These are phyloP conservation scores for Spheniscus mendiculus DNA, from an alignment of 2,113 vertebrate species.

Conservation along the genomic window DNA sequence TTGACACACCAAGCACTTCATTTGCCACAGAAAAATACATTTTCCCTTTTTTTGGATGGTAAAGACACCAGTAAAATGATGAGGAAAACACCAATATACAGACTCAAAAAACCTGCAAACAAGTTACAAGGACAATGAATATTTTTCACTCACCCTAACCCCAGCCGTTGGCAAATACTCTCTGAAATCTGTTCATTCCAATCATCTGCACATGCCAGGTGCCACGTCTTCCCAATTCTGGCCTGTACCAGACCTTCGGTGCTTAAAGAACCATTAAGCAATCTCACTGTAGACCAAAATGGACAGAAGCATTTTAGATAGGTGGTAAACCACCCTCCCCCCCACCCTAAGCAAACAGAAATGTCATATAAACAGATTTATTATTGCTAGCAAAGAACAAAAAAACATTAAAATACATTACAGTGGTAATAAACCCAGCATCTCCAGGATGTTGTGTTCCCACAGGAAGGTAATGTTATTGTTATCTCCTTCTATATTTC, in stretches of 20 bases:
- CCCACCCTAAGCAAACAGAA: not conserved
- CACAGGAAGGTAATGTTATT: not conserved
- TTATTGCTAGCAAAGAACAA: not conserved
- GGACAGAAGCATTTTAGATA: not conserved
- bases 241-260: slow-evolving; percentile 72
- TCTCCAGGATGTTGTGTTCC: not conserved
- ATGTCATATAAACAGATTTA: not conserved
- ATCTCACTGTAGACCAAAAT: slow-evolving; percentile 63
- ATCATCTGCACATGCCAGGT: slow-evolving; percentile 68
- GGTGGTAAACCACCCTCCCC: not conserved
- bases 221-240: slow-evolving; percentile 61
- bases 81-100: not conserved
- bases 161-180: slow-evolving; percentile 82
- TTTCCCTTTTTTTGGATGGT: not conserved
- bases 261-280: slow-evolving; percentile 67
- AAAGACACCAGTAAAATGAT: not conserved
- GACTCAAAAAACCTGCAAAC: not conserved
- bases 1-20: not conserved
- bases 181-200: slow-evolving; percentile 79
- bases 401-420: not conserved
- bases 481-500: not conserved
- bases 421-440: not conserved
- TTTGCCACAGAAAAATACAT: not conserved
- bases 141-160: slow-evolving; percentile 80
- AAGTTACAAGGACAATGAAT: not conserved